Percentiles rank a stretch among this genome's conserved stretches.
Evolutionary conservation across 2,888 invertebrate genomes (phyloP).

Genomic region (Rhagonycha lutea): DNA sequence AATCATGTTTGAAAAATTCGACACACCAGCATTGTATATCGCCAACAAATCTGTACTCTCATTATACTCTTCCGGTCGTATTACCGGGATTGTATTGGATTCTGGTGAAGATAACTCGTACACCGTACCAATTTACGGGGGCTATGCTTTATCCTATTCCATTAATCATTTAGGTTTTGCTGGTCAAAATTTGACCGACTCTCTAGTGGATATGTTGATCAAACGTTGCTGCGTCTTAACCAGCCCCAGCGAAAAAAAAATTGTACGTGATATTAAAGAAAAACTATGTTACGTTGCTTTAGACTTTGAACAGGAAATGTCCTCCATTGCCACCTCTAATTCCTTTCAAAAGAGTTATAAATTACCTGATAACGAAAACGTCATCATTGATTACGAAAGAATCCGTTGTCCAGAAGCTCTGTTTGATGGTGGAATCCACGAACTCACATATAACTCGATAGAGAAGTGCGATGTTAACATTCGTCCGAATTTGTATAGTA

Average conservation of each 20-base stretch:
- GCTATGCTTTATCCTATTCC: slow-evolving; percentile 90
- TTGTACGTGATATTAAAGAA: slow-evolving; percentile 93
- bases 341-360: slow-evolving; percentile 95
- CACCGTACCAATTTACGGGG: slow-evolving; percentile 95
- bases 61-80: slow-evolving; percentile 93
- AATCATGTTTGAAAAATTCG: slow-evolving; percentile 93
- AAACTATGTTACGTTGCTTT: slow-evolving; percentile 89
- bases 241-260: slow-evolving; percentile 90
- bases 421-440: slow-evolving; percentile 88
- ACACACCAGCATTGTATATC: slow-evolving; percentile 93
- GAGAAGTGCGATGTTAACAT: slow-evolving; percentile 96
- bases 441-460: slow-evolving; percentile 93
- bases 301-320: slow-evolving; percentile 94
- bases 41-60: slow-evolving; percentile 93
- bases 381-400: slow-evolving; percentile 90
- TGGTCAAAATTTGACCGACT: slow-evolving; percentile 90
- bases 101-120: slow-evolving; percentile 96
- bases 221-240: slow-evolving; percentile 91
- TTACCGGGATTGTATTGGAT: slow-evolving; percentile 94
- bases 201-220: slow-evolving; percentile 91
- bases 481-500: slow-evolving; percentile 95
- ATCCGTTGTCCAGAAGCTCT: slow-evolving; percentile 96
- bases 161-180: slow-evolving; percentile 91
- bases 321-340: slow-evolving; percentile 87
- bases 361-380: slow-evolving; percentile 89